These are phyloP conservation scores for Scarus forsteni DNA, from an alignment of 2,797 vertebrate genomes.

Conservation along the genomic window DNA sequence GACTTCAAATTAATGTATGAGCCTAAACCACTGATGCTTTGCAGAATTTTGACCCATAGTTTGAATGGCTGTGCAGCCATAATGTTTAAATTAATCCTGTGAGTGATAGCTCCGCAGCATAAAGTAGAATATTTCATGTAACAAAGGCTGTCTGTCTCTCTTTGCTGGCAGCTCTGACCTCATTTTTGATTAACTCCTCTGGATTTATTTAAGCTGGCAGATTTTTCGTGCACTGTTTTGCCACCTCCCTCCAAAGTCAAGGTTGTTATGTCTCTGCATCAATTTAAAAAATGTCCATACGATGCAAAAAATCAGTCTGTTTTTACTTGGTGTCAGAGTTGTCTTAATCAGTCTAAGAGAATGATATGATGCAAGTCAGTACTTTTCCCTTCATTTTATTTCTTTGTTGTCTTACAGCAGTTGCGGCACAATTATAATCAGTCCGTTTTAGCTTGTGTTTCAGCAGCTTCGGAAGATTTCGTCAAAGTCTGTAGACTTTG, in stretches of 20 bases:
- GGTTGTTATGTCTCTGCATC: conserved; percentile 62
- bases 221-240: conserved; percentile 36
- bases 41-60: conserved; percentile 23
- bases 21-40: conserved; percentile 24
- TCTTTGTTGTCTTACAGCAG: conserved; percentile 3
- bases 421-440: conserved; percentile 22
- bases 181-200: conserved; percentile 31
- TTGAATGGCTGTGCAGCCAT: conserved; percentile 4
- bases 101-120: neutral
- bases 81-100: conserved; percentile 35
- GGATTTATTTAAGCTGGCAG: conserved; percentile 55
- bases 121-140: conserved; percentile 1
- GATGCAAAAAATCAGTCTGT: conserved; percentile 32
- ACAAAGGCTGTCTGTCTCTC: conserved; percentile 23
- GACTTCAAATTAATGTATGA: conserved; percentile 42
- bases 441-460: conserved; percentile 6
- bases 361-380: conserved; percentile 15
- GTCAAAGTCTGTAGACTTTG: too few relatives aligned
- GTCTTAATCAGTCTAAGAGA: conserved; percentile 34
- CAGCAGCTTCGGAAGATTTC: too few relatives aligned
- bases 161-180: conserved; percentile 26
- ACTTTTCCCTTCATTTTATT: conserved; percentile 22
- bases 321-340: conserved; percentile 43
- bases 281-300: conserved; percentile 19
- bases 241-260: conserved; percentile 39